phyloP scores from a whole-genome alignment of 2,797 vertebrate species.

The Varecia variegata region DNA sequence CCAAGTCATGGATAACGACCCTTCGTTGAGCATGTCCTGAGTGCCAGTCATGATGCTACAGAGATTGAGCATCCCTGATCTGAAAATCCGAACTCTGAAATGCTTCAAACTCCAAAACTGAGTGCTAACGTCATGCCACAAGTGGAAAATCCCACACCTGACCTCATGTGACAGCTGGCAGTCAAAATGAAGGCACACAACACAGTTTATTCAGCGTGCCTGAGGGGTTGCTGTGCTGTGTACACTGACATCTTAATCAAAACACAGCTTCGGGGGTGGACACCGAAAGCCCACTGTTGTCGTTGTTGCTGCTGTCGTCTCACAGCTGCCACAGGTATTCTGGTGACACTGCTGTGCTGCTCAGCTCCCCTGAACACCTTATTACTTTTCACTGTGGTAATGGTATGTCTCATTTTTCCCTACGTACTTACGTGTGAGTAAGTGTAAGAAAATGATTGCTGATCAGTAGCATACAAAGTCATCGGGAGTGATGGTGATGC shows the following conservation, averaged over 20 bases:
- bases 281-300: no score
- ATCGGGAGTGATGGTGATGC: background rate
- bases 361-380: background rate
- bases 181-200: background rate
- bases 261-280: background rate
- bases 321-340: background rate
- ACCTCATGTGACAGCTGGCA: background rate
- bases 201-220: background rate
- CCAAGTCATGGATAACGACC: background rate
- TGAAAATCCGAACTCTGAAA: background rate
- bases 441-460: background rate
- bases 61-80: background rate
- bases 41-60: background rate
- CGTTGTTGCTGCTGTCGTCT: background rate
- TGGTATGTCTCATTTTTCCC: background rate
- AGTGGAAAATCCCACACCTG: background rate
- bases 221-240: background rate
- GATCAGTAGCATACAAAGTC: background rate
- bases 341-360: background rate
- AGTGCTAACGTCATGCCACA: background rate
- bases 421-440: background rate
- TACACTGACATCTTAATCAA: background rate
- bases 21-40: background rate
- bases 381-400: background rate
- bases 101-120: background rate